Conservation (phyloP, 2,888 invertebrate genomes). For the Macrophya alboannulata region DNA sequence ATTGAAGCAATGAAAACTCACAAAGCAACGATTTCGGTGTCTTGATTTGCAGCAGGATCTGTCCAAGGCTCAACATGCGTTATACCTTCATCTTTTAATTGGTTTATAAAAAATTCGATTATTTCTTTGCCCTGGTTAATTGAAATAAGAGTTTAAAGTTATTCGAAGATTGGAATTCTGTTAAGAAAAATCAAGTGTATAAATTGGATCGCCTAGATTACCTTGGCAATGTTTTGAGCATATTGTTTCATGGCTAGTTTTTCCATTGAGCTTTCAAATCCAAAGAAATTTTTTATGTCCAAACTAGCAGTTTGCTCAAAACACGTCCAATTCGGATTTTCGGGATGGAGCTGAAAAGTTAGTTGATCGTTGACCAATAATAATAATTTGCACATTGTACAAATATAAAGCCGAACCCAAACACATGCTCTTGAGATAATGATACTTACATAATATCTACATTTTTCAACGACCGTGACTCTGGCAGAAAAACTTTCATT, state of each 20-base stretch:
- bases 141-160: neutral
- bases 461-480: slow-evolving; percentile 93
- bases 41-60: slow-evolving; percentile 69
- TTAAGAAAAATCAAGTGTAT: neutral
- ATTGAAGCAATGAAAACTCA: slow-evolving; percentile 25
- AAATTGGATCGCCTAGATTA: slow-evolving; percentile 65
- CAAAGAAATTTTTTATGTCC: slow-evolving; percentile 97
- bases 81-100: slow-evolving; percentile 89
- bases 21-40: slow-evolving; percentile 58
- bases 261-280: slow-evolving; percentile 96
- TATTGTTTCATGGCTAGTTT: slow-evolving; percentile 98
- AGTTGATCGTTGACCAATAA: slow-evolving; percentile 28
- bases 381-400: neutral
- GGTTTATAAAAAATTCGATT: slow-evolving; percentile 93
- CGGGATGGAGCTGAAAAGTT: slow-evolving; percentile 90
- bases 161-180: neutral
- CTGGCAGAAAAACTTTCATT: slow-evolving; percentile 95
- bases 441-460: slow-evolving; percentile 91
- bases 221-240: slow-evolving; percentile 91
- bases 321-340: slow-evolving; percentile 97
- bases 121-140: slow-evolving; percentile 92
- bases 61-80: slow-evolving; percentile 85
- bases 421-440: slow-evolving; percentile 27
- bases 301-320: slow-evolving; percentile 96
- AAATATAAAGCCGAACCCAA: neutral